Conservation (phyloP, 2,797 vertebrate genomes). For the Oreochromis mossambicus region DNA sequence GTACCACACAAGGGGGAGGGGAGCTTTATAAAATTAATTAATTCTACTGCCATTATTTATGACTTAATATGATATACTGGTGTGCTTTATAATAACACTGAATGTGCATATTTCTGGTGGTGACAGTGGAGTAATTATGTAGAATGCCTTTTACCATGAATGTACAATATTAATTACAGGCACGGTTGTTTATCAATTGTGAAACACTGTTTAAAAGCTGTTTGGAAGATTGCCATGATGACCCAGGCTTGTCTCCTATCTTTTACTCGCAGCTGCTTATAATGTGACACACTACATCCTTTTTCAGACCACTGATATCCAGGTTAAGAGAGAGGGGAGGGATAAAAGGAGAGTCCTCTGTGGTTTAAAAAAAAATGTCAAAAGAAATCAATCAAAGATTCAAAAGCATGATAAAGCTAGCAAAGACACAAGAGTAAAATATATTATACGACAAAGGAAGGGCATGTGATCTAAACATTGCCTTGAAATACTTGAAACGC, state of each 20-base stretch:
- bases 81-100: constrained; percentile 77
- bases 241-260: constrained; percentile 85
- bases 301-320: constrained; percentile 46
- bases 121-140: constrained; percentile 79
- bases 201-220: constrained; percentile 71
- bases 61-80: constrained; percentile 82
- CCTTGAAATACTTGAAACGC: not conserved
- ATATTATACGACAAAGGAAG: not conserved
- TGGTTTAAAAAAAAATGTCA: constrained; percentile 27
- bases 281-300: constrained; percentile 53
- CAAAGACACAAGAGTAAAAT: not conserved
- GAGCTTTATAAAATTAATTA: constrained; percentile 75
- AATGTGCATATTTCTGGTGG: constrained; percentile 77
- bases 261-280: constrained; percentile 74
- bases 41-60: constrained; percentile 79
- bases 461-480: not conserved
- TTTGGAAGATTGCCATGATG: constrained; percentile 85
- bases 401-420: constrained; percentile 13
- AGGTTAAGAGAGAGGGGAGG: constrained; percentile 56
- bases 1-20: constrained; percentile 51
- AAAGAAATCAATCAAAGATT: constrained; percentile 19
- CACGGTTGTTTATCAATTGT: constrained; percentile 74
- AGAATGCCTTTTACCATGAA: constrained; percentile 76
- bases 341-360: constrained; percentile 43
- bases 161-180: constrained; percentile 77